phyloP scores from a whole-genome alignment of 2,888 invertebrate species.

The Pollenia angustigena region DNA sequence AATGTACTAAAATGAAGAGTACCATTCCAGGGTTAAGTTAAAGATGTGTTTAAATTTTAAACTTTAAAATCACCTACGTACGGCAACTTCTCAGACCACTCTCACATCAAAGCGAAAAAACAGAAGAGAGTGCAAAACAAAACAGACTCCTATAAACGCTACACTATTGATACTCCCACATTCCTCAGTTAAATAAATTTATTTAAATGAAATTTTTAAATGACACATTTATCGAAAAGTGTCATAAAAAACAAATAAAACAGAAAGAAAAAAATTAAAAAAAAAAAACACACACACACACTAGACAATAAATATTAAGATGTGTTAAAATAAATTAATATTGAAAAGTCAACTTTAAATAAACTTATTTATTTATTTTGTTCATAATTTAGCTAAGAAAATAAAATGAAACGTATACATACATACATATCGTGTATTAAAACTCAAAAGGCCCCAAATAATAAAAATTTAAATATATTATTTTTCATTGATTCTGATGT shows the following conservation, averaged over 20 bases:
- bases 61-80: no score
- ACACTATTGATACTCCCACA: constrained; percentile 71
- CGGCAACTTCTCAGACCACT: no score
- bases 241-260: constrained; percentile 71
- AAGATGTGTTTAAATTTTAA: no score
- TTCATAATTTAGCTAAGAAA: constrained; percentile 11
- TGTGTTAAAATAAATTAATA: constrained; percentile 64
- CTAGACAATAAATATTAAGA: constrained; percentile 49
- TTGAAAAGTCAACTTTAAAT: constrained; percentile 54
- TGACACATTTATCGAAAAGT: constrained; percentile 74
- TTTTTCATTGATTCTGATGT: no score
- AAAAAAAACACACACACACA: constrained; percentile 1
- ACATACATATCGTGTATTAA: background rate
- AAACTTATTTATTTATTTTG: constrained; percentile 32
- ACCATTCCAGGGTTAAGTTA: no score
- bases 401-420: background rate
- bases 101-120: no score
- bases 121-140: constrained; percentile 16
- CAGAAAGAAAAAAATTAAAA: constrained; percentile 30
- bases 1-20: no score
- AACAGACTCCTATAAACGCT: constrained; percentile 16
- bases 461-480: no score
- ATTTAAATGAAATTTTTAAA: constrained; percentile 71
- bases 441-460: background rate
- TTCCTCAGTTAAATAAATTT: constrained; percentile 71